Percentiles rank a stretch among this genome's conserved stretches.
Evolutionary conservation across 53 echinoderm and acorn worm species (phyloP).

Genomic region (Paelopatides confundens): DNA sequence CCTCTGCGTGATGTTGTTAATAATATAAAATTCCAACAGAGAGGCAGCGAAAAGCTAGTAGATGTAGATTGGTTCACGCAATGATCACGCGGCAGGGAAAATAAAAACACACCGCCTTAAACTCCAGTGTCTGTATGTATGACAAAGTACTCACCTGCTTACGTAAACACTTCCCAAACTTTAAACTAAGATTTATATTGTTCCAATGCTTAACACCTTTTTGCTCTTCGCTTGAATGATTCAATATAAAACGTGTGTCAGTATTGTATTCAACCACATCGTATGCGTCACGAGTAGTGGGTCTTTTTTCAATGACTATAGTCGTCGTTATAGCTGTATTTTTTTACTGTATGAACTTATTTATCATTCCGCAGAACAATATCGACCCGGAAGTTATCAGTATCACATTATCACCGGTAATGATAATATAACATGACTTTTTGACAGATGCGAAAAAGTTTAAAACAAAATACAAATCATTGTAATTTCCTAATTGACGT

Average conservation of each 20-base stretch:
- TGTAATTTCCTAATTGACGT: too few species aligned
- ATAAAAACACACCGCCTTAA: background rate
- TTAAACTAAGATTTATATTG: background rate
- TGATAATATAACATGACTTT: too few species aligned
- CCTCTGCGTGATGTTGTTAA: background rate
- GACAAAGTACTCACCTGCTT: background rate
- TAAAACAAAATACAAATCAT: too few species aligned
- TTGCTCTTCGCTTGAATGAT: slow-evolving; percentile 10
- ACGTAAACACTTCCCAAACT: background rate
- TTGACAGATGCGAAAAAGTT: too few species aligned
- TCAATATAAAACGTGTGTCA: background rate
- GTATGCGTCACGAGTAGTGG: background rate
- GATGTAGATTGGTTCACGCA: too few species aligned
- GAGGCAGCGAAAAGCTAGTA: too few species aligned
- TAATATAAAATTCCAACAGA: too few species aligned
- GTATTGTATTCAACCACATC: background rate
- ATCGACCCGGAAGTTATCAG: too few species aligned
- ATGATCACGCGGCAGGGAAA: too few species aligned
- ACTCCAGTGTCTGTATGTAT: background rate
- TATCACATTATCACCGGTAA: too few species aligned
- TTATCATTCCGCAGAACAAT: too few species aligned
- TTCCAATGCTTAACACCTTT: background rate
- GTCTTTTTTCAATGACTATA: background rate
- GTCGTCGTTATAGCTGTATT: background rate
- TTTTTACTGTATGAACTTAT: background rate